Base-by-base conservation (phyloP, 2,113 vertebrate species). In the Willisornis vidua region DNA sequence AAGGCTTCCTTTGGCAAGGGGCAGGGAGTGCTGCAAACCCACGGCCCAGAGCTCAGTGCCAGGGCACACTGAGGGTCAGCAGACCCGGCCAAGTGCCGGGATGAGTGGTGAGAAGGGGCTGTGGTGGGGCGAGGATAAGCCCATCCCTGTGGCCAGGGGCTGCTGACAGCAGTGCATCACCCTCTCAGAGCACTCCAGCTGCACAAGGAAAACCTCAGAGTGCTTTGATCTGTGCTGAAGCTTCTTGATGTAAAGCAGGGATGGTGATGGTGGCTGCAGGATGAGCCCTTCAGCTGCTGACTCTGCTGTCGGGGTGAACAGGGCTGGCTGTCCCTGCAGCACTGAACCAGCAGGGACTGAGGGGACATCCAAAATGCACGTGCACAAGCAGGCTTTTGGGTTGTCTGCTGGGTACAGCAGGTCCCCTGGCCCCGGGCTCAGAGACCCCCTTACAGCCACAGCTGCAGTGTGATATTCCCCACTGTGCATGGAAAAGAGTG, bases 61-160 rank as follows among this genome's bases (percentile, higher is more conserved):
- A 0, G 67, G 67, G 3, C 3, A 13, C 17, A 37, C 33, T 0
- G 0, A 49, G 39, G n/a, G 33, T 46, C 26, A 2, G 0, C 35
- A 48, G 70, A 31, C 43, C 52, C 1, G 0, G n/a, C 43, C 17
- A 19, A 63, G 70, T 0, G 3, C 71, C 48, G 0, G 46, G 39
- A n/a, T 3, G 12, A 59, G 45, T 1, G 1, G 58, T 0, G 12
- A 26, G 51, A 39, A 79, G 71, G 66, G 65, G 23, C 66, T 24
- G 52, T 55, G 75, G 39, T 54, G 35, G 33, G 41, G 33, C 4
- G 5, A 45, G 79, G 55, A 76, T 71, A 86, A 76, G 33, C 39
- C 78, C 2, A 0, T 68, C 18, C 46, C 51, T 1, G 0, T 0
- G 0, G 72, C 26, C 3, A 0, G 80, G 35, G 45, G 37, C 73